Evolutionary conservation across 2,797 vertebrate species (phyloP), one percentile per base, ranked within the genome.

Genomic region (Tenualosa ilisha): DNA sequence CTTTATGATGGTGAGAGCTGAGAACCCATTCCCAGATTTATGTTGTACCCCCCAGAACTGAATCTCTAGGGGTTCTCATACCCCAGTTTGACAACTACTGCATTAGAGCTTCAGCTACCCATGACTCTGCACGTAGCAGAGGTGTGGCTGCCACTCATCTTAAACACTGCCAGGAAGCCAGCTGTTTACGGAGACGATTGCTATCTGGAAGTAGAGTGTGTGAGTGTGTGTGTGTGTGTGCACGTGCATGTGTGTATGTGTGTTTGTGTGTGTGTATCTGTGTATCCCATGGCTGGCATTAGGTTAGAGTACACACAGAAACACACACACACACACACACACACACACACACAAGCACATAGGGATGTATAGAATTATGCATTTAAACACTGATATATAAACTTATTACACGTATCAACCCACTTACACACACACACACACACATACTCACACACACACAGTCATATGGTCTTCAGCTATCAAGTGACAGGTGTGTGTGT

Each of bases 141-240:
- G 63, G 8, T 65, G 63, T 65, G 63, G 63, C 63, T 24, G n/a
- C n/a, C 24, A n/a, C 24, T 24, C 11, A 3, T 26, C 63, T 65
- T 7, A 65, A 65, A 13, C 24, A 65, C 63, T 65, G 63, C 24
- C 63, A 11, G 63, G 63, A 65, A 65, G 24, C 63, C 63, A 65
- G 63, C 63, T 65, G 63, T 65, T 65, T 65, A 8, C 24, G 63
- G 63, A 65, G 63, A n/a, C 24, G 63, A 65, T 65, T 24, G 63
- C 24, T 65, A 65, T 65, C 63, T 65, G 63, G 63, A 65, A 12
- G 13, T 11, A 13, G 51, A 13, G 51, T 53, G 51, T 53, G 51
- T 15, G 51, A 15, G 51, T 15, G 59, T 63, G 59, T 63, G 59
- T 63, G 59, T 63, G 59, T 63, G 59, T 61, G 20, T n/a, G 15